phyloP scores from a whole-genome alignment of 1,140 invertebrate genomes.

The Bombyx mandarina region DNA sequence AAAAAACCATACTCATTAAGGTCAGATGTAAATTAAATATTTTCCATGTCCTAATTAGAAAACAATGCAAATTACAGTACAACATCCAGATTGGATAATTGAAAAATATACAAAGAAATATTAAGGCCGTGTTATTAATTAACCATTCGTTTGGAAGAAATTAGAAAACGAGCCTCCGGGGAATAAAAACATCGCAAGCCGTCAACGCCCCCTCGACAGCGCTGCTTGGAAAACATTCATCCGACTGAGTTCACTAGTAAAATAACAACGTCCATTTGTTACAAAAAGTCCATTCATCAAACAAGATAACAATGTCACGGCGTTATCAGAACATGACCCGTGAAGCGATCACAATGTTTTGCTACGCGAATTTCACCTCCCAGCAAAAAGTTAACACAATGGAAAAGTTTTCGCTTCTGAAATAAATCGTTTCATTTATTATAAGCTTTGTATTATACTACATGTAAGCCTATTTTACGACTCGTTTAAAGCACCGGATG shows the following conservation, averaged over 20 bases:
- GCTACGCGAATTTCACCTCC: slow-evolving; percentile 29
- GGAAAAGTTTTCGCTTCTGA: slow-evolving; percentile 30
- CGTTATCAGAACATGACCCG: slow-evolving; percentile 56
- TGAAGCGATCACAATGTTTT: slow-evolving; percentile 57
- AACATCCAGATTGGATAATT: no score
- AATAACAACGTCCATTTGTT: slow-evolving; percentile 57
- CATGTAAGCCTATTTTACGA: slow-evolving; percentile 1
- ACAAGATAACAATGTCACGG: slow-evolving; percentile 56
- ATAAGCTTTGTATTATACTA: slow-evolving; percentile 4
- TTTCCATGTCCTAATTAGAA: no score
- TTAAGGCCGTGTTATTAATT: no score
- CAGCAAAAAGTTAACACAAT: slow-evolving; percentile 44
- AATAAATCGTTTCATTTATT: slow-evolving; percentile 38
- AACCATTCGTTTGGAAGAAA: no score
- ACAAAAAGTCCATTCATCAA: slow-evolving; percentile 63
- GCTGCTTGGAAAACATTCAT: slow-evolving; percentile 25
- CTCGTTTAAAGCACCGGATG: slow-evolving; percentile 5
- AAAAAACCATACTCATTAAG: no score
- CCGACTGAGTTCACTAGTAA: slow-evolving; percentile 34
- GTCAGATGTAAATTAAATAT: no score
- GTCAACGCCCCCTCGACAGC: slow-evolving; percentile 8
- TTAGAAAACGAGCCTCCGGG: neutral
- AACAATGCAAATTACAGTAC: no score
- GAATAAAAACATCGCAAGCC: neutral
- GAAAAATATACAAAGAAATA: no score